Conservation (phyloP, 2,888 invertebrate genomes). For the Lycia hirtaria region DNA sequence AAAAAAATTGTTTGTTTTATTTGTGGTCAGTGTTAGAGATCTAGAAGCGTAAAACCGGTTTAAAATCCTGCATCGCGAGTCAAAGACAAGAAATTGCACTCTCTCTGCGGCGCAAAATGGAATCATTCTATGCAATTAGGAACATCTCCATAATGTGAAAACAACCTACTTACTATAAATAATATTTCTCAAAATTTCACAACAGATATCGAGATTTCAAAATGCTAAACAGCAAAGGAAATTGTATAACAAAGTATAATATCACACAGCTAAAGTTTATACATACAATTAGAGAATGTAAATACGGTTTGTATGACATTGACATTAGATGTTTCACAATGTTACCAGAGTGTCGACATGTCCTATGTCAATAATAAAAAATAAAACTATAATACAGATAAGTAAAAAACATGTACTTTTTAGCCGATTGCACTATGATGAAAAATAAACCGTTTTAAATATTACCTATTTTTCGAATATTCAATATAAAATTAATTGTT, state of each 20-base stretch:
- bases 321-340: slow-evolving; percentile 28
- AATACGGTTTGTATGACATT: slow-evolving; percentile 17
- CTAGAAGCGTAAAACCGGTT: slow-evolving; percentile 46
- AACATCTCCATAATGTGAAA: background rate
- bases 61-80: slow-evolving; percentile 41
- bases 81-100: slow-evolving; percentile 51
- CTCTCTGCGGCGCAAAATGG: slow-evolving; percentile 43
- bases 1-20: slow-evolving; percentile 1
- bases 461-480: background rate
- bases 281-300: background rate
- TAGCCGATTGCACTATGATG: too few relatives aligned
- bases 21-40: background rate
- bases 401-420: too few relatives aligned
- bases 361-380: background rate
- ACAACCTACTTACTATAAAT: background rate
- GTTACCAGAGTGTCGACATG: slow-evolving; percentile 15
- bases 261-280: background rate
- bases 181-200: background rate
- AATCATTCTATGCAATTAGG: slow-evolving; percentile 1
- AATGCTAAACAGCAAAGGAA: background rate
- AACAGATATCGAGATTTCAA: too few relatives aligned
- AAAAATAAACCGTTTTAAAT: too few relatives aligned
- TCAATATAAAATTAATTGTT: background rate
- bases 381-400: background rate
- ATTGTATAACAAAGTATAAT: background rate